These are phyloP conservation scores for Hemiprocne comata DNA, from an alignment of 2,113 vertebrate species.

Conservation along the genomic window DNA sequence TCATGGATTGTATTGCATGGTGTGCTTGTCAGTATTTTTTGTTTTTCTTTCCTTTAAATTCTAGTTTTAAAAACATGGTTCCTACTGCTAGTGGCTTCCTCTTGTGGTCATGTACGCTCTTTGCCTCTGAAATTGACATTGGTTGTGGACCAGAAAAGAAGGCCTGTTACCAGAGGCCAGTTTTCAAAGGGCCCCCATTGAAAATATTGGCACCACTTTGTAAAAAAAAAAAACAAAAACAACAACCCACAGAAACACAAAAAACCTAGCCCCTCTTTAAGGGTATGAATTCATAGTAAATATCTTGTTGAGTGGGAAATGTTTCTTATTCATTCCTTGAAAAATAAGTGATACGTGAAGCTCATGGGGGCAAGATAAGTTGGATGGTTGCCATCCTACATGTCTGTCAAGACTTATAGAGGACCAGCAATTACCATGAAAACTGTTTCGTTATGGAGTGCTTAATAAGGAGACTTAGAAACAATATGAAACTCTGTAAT, in stretches of 20 bases:
- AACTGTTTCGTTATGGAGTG: neutral
- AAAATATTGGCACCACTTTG: neutral
- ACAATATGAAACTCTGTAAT: neutral
- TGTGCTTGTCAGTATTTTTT: neutral
- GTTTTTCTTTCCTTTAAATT: neutral
- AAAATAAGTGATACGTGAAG: neutral
- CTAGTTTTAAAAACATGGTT: neutral
- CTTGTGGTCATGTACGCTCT: fast-evolving
- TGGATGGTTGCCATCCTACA: neutral
- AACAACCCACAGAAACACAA: fast-evolving
- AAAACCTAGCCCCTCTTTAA: neutral
- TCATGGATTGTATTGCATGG: neutral
- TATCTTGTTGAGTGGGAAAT: neutral
- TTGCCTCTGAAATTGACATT: neutral
- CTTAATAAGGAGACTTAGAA: neutral
- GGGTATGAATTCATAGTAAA: neutral
- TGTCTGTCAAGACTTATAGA: neutral
- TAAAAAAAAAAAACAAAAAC: neutral
- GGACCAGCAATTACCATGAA: neutral
- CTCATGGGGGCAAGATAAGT: neutral
- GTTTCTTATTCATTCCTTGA: neutral
- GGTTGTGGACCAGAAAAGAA: neutral
- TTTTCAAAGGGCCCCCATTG: neutral
- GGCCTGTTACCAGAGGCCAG: neutral
- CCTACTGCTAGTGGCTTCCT: neutral